Percentiles rank a stretch among this genome's conserved stretches.
These are phyloP conservation scores for Andinoacara biseriatus DNA, from an alignment of 2,113 vertebrate species.

Conservation along the genomic window DNA sequence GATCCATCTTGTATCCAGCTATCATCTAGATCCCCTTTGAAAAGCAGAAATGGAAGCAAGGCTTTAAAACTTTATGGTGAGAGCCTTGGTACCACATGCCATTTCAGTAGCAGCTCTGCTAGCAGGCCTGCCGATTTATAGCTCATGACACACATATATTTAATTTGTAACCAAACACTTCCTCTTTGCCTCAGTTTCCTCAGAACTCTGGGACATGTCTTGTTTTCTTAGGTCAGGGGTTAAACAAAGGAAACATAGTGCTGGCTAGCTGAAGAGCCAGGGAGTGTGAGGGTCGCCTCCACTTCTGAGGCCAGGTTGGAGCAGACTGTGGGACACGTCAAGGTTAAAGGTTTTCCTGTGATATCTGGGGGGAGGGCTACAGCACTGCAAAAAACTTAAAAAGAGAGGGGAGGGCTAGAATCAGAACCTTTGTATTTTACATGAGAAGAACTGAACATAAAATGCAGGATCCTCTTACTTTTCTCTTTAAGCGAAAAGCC, in stretches of 20 bases:
- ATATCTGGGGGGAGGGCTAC: slow-evolving; percentile 60
- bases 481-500: slow-evolving; percentile 9
- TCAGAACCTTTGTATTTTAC: slow-evolving; percentile 16
- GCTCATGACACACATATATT: slow-evolving; percentile 94
- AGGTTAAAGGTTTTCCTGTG: slow-evolving; percentile 81
- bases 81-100: slow-evolving; percentile 80
- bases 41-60: slow-evolving; percentile 70
- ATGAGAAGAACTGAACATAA: slow-evolving; percentile 37
- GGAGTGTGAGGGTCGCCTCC: slow-evolving; percentile 71
- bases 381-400: slow-evolving; percentile 59
- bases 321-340: slow-evolving; percentile 70
- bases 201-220: slow-evolving; percentile 89
- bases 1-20: slow-evolving; percentile 55
- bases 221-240: slow-evolving; percentile 94
- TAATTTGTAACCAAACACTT: slow-evolving; percentile 99
- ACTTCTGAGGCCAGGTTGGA: slow-evolving; percentile 51
- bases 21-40: slow-evolving; percentile 61
- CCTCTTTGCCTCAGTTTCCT: slow-evolving; percentile 89
- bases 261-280: slow-evolving; percentile 59
- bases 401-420: slow-evolving; percentile 34
- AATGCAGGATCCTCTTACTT: slow-evolving; percentile 46
- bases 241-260: slow-evolving; percentile 97
- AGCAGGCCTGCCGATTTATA: slow-evolving; percentile 88
- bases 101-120: slow-evolving; percentile 81
- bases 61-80: slow-evolving; percentile 84